Percentiles rank a stretch among this genome's conserved stretches.
These are phyloP conservation scores for Fabriciana adippe DNA, from an alignment of 2,888 invertebrate species.

Conservation along the genomic window DNA sequence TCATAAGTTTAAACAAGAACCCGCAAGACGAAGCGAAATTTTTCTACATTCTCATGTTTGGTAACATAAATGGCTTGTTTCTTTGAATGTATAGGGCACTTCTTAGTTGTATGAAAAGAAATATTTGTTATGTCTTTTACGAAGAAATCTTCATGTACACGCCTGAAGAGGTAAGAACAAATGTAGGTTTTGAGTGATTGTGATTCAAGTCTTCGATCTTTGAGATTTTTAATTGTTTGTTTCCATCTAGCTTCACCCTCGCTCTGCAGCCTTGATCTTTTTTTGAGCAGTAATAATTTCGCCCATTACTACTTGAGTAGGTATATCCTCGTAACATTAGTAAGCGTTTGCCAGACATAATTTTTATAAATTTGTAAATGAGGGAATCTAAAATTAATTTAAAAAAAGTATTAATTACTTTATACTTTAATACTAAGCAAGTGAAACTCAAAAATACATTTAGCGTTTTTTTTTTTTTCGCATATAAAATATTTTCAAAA, in stretches of 20 bases:
- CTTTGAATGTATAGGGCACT: too few relatives aligned
- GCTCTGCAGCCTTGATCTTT: constrained; percentile 28
- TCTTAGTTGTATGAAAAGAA: too few relatives aligned
- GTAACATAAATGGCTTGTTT: too few relatives aligned
- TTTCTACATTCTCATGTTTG: too few relatives aligned
- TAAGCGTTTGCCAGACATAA: constrained; percentile 1
- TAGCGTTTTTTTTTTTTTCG: too few relatives aligned
- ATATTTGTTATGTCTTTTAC: neutral
- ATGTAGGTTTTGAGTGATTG: constrained; percentile 27
- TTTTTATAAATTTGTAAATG: constrained; percentile 18
- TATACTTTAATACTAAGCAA: too few relatives aligned
- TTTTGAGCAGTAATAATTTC: constrained; percentile 18
- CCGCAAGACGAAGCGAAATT: too few relatives aligned
- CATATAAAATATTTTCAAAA: neutral
- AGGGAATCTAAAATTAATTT: constrained; percentile 15
- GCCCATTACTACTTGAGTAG: constrained; percentile 4
- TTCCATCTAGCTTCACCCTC: constrained; percentile 22
- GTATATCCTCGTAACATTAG: constrained; percentile 8
- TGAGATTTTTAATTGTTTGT: constrained; percentile 11
- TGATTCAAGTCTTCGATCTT: constrained; percentile 22
- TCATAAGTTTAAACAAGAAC: too few relatives aligned
- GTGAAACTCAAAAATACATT: too few relatives aligned
- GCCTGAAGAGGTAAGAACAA: constrained; percentile 18
- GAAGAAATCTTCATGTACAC: constrained; percentile 20
- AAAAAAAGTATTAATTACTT: neutral